These are phyloP conservation scores for Seriola quinqueradiata DNA, from an alignment of 2,113 vertebrate genomes.

Conservation along the genomic window DNA sequence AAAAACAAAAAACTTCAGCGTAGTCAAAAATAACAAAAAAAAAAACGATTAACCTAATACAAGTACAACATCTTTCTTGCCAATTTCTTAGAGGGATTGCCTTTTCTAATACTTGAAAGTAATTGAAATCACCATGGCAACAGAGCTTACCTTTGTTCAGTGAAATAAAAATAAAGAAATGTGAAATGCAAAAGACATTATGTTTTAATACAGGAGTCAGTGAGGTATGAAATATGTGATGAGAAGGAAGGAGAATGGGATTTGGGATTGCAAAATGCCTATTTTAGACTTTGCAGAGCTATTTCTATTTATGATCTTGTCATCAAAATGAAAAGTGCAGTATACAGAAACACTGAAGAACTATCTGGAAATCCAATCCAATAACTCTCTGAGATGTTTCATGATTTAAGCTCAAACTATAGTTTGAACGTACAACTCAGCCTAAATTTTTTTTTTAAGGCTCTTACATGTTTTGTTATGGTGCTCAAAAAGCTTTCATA, in stretches of 20 bases:
- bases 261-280: slow-evolving; percentile 62
- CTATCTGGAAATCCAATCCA: slow-evolving; percentile 20
- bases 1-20: too few species aligned
- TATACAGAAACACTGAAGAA: slow-evolving; percentile 23
- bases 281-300: slow-evolving; percentile 47
- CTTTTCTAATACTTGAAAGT: slow-evolving; percentile 66
- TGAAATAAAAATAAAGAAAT: slow-evolving; percentile 73
- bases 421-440: slow-evolving; percentile 39
- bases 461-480: slow-evolving; percentile 57
- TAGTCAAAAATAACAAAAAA: background rate
- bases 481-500: slow-evolving; percentile 34
- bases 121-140: slow-evolving; percentile 76
- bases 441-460: slow-evolving; percentile 33
- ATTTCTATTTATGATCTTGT: slow-evolving; percentile 67
- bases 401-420: slow-evolving; percentile 54
- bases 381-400: slow-evolving; percentile 43
- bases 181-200: slow-evolving; percentile 74
- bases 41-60: slow-evolving; percentile 34
- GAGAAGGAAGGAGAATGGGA: slow-evolving; percentile 63
- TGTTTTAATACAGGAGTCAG: slow-evolving; percentile 71
- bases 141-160: slow-evolving; percentile 68
- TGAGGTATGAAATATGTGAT: slow-evolving; percentile 73
- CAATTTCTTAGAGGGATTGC: slow-evolving; percentile 60
- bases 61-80: slow-evolving; percentile 41
- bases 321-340: slow-evolving; percentile 55